These are phyloP conservation scores for Upupa epops DNA, from an alignment of 2,113 vertebrate species.

Conservation along the genomic window DNA sequence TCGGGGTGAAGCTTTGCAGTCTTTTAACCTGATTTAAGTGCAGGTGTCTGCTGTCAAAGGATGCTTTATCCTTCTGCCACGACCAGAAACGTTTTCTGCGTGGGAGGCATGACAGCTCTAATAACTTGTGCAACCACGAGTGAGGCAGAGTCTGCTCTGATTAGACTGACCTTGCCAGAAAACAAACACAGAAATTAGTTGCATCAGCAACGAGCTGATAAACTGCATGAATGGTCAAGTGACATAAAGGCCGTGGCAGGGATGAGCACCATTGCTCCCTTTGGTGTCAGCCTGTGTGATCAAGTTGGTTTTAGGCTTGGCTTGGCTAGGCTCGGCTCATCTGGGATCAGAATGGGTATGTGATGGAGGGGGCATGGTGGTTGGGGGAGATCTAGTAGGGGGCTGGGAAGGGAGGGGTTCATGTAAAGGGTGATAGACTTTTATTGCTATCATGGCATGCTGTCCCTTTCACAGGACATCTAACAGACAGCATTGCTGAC, in stretches of 20 bases:
- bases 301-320: not conserved
- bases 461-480: not conserved
- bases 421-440: not conserved
- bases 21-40: not conserved
- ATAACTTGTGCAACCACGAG: not conserved
- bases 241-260: not conserved
- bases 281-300: not conserved
- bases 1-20: not conserved
- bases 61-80: not conserved
- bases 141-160: not conserved
- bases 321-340: not conserved
- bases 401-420: not conserved
- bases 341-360: not conserved
- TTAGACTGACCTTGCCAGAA: slow-evolving; percentile 29
- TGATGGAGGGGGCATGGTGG: accelerated
- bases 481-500: not conserved
- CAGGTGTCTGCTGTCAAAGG: not conserved
- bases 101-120: not conserved
- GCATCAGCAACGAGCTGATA: not conserved
- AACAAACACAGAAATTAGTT: slow-evolving; percentile 17
- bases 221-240: not conserved
- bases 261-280: not conserved
- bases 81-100: not conserved
- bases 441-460: accelerated
- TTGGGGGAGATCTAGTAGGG: not conserved